These are phyloP conservation scores for Leptinotarsa juncta DNA, from an alignment of 2,888 invertebrate species.

Conservation along the genomic window DNA sequence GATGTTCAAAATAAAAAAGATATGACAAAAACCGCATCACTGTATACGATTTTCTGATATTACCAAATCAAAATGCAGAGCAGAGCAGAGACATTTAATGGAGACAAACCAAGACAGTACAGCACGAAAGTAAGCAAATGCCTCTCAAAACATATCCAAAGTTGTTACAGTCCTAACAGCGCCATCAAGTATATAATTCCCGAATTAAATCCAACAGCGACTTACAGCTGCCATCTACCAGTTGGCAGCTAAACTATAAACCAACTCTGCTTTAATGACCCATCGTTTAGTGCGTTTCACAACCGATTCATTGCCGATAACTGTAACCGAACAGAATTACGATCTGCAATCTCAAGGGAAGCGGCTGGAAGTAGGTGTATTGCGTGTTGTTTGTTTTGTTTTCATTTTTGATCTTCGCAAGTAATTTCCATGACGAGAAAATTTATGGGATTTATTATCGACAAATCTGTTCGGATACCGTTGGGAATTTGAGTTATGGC, in stretches of 20 bases:
- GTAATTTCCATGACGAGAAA: not conserved
- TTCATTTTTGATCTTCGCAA: slow-evolving; percentile 13
- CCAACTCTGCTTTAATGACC: slow-evolving; percentile 50
- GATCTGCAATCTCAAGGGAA: not conserved
- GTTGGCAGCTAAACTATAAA: slow-evolving; percentile 61
- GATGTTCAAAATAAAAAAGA: no score
- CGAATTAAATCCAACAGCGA: slow-evolving; percentile 28
- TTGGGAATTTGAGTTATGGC: slow-evolving; percentile 30
- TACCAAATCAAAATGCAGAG: no score
- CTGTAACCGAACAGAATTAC: slow-evolving; percentile 38
- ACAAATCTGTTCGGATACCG: slow-evolving; percentile 13
- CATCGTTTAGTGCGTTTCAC: slow-evolving; percentile 49
- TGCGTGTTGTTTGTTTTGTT: slow-evolving; percentile 21
- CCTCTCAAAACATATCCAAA: not conserved
- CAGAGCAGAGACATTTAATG: no score
- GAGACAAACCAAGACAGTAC: no score
- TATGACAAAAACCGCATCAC: no score
- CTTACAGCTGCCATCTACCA: slow-evolving; percentile 60
- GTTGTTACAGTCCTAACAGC: slow-evolving; percentile 25
- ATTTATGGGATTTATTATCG: slow-evolving; percentile 15
- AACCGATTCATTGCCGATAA: slow-evolving; percentile 49
- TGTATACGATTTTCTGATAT: no score
- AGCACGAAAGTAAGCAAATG: not conserved
- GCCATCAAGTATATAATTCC: slow-evolving; percentile 36
- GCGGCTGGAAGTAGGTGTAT: not conserved